Evolutionary conservation across 92 coral and sea anemone genomes (phyloP).

Genomic region (Palythoa heliodiscus): DNA sequence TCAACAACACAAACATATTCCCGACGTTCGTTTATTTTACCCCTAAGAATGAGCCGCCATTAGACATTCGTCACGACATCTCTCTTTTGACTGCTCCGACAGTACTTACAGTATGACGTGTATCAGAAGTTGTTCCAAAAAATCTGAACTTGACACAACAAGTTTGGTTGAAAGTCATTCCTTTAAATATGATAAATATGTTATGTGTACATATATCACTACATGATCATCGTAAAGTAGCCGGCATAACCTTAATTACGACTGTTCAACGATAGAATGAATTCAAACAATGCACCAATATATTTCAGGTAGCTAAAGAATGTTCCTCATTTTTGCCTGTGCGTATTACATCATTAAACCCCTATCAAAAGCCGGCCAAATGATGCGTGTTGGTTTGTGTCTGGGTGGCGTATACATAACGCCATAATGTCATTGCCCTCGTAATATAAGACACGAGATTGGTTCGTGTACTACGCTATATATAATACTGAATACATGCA

Average conservation of each 20-base stretch:
- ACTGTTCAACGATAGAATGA: neutral
- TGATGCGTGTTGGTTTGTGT: neutral
- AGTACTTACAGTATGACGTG: neutral
- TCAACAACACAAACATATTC: neutral
- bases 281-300: slow-evolving; percentile 25
- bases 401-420: neutral
- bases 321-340: neutral
- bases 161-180: neutral
- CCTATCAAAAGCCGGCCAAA: neutral
- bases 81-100: neutral
- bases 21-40: neutral
- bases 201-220: neutral
- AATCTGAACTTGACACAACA: neutral
- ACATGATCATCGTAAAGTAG: too few species aligned
- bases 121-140: neutral
- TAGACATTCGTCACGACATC: neutral
- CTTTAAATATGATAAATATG: neutral
- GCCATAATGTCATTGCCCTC: too few species aligned
- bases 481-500: too few species aligned
- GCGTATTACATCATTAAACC: neutral
- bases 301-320: neutral
- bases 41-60: neutral
- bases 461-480: too few species aligned
- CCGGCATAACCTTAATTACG: neutral
- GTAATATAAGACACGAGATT: too few species aligned